These are phyloP conservation scores for Eciton burchellii DNA, from an alignment of 1,140 invertebrate species.

Conservation along the genomic window DNA sequence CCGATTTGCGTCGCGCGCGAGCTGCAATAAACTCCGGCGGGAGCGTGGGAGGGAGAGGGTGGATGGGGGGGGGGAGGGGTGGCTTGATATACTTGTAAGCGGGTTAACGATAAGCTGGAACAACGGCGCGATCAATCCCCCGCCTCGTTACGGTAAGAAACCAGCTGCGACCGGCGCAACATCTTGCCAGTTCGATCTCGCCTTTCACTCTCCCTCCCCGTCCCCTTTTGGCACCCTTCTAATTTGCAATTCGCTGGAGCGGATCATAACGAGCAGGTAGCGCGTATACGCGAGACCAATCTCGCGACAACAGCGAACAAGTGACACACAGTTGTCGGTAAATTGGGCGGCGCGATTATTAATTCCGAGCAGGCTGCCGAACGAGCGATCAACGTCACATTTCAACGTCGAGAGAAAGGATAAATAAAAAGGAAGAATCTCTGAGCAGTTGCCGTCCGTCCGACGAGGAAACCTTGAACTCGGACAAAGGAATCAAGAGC, in stretches of 20 bases:
- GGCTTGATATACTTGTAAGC: conserved; percentile 17
- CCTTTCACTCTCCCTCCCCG: too few relatives aligned
- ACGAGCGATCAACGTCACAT: conserved; percentile 15
- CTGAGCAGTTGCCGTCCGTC: not conserved
- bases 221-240: not conserved
- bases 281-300: conserved; percentile 32
- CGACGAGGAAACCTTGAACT: not conserved
- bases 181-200: conserved; percentile 39
- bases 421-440: not conserved
- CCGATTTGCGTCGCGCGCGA: not conserved
- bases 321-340: not conserved
- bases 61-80: too few relatives aligned
- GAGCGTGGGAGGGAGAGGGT: too few relatives aligned
- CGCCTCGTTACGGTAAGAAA: conserved; percentile 21
- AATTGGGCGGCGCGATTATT: conserved; percentile 17
- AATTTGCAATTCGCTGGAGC: conserved; percentile 13
- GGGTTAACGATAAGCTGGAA: not conserved
- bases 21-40: conserved; percentile 19
- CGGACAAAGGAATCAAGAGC: not conserved
- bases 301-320: not conserved
- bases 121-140: not conserved
- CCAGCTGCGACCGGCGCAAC: conserved; percentile 19
- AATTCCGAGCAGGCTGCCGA: not conserved
- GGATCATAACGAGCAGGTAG: not conserved
- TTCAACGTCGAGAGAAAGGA: conserved; percentile 9